Evolutionary conservation across 2,888 invertebrate species (phyloP), one percentile per base, ranked within the genome.

Genomic region (Aleiodes leptofemur): DNA sequence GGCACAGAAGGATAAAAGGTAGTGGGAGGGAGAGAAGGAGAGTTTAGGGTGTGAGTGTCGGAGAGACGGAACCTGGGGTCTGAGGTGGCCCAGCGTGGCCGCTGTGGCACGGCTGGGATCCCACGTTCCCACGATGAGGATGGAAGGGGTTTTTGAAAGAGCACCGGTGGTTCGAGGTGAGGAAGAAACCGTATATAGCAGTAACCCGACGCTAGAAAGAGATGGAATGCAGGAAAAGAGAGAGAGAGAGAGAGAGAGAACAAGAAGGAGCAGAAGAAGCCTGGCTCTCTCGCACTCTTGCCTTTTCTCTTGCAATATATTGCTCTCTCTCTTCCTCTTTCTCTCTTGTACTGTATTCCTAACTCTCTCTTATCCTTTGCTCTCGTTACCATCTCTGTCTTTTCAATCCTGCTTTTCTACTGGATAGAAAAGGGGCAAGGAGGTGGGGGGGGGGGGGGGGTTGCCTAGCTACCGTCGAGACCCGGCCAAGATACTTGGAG

Each of bases 381-480:
- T 64, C 43, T 51, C 29, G 29, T 13, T 48, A 43, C 23, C 51
- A 34, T 69, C 57, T 68, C 55, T 57, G 69, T 14, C 51, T 69
- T 59, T 70, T 48, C 57, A 55, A 68, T 16, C 57, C 55, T 69
- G 57, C 57, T 56, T 61, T 48, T 55, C 34, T 48, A 68, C 56
- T 50, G 56, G 50, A 61, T 73, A 66, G 53, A 50, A 82, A 77
- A 77, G 79, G 77, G 77, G 74, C 38, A 38, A 71, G 80, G 74
- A 80, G 76, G 82, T 76, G 76, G 79, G 76, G 78, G 74, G 76
- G 76, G 79, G 76, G 78, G 74, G 76, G 83, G 85, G 87, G 89
- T 89, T 89, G 89, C 89, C 89, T 88, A 88, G 89, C 88, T 89
- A 89, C 89, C 86, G 85, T 82, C 85, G 88, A 87, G 88, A 88